These are phyloP conservation scores for Eugnorisma glareosa DNA, from an alignment of 2,888 invertebrate species.

Conservation along the genomic window DNA sequence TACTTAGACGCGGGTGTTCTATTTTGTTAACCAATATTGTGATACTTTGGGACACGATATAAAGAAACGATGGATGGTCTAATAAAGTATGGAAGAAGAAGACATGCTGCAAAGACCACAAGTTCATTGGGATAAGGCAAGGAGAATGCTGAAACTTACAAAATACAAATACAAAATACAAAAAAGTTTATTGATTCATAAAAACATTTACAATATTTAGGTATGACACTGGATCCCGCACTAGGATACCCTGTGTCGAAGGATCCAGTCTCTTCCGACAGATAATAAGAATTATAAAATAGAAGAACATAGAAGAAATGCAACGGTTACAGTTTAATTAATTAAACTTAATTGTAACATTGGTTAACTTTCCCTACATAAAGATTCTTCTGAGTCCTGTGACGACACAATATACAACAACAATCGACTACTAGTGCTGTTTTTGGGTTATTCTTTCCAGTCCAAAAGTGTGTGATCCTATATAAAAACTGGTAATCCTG, in stretches of 20 bases:
- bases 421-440: background rate
- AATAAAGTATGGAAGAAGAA: background rate
- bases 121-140: background rate
- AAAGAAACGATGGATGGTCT: background rate
- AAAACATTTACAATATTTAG: no score
- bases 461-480: background rate
- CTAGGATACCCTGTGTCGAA: no score
- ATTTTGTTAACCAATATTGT: background rate
- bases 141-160: background rate
- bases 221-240: no score
- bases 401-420: background rate
- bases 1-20: background rate
- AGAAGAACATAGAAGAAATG: no score
- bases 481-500: background rate
- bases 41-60: background rate
- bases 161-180: no score
- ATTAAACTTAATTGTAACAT: no score
- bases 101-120: background rate
- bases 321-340: no score
- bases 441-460: background rate
- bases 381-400: no score
- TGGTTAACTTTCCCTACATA: background rate
- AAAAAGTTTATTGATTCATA: no score
- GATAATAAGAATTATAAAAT: no score
- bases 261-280: no score